Evolutionary conservation across 2,797 vertebrate genomes (phyloP).

Genomic region (Atherinosoma microstoma): DNA sequence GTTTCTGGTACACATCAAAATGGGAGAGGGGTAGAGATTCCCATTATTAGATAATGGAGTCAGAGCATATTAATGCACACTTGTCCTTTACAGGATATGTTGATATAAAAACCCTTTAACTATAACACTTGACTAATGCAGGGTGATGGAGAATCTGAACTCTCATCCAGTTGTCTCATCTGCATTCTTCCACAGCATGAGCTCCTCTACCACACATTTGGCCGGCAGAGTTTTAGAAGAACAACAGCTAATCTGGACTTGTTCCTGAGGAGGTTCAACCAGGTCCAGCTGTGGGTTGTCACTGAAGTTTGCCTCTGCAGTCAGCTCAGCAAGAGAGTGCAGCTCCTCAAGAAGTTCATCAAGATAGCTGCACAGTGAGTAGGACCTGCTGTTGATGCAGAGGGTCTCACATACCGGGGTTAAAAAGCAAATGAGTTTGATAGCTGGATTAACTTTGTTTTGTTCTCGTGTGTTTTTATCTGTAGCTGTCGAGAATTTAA

Average conservation of each 20-base stretch:
- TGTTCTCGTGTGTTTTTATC: constrained; percentile 14
- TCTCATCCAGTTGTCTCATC: constrained; percentile 13
- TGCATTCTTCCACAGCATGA: constrained; percentile 85
- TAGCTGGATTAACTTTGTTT: constrained; percentile 2
- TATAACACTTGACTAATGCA: not conserved
- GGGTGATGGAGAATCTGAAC: not conserved
- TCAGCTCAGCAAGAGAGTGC: constrained; percentile 97
- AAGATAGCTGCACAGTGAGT: constrained; percentile 99
- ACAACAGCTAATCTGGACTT: constrained; percentile 96
- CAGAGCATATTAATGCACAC: not conserved
- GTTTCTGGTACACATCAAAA: not conserved
- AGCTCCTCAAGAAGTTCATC: constrained; percentile 98
- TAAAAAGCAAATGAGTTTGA: not conserved
- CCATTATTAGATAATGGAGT: not conserved
- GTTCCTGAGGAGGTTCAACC: constrained; percentile 96
- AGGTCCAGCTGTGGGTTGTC: constrained; percentile 98
- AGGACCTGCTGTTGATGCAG: not conserved
- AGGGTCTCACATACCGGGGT: not conserved
- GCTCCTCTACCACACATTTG: constrained; percentile 96
- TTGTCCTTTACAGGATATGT: not conserved
- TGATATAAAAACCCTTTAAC: no score
- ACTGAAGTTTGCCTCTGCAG: constrained; percentile 95
- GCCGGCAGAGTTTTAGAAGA: constrained; percentile 93
- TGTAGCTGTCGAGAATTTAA: constrained; percentile 96
- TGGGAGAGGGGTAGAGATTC: not conserved